Evolutionary conservation across 2,797 vertebrate species (phyloP), one percentile per base, ranked within the genome.

Genomic region (Nannoperca obscura): DNA sequence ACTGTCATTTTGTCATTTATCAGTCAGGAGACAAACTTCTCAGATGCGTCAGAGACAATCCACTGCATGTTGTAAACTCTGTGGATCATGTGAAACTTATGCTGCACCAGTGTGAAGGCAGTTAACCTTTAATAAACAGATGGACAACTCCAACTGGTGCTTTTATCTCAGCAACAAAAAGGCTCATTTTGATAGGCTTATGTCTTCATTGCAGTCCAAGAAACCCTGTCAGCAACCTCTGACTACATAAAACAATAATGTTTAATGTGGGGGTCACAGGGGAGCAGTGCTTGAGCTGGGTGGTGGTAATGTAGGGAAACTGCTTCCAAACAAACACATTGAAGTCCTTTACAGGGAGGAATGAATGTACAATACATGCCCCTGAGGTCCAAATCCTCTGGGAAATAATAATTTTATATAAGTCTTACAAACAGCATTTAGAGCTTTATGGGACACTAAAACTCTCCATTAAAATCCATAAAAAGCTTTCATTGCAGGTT

Each of bases 61-160:
- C 44, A 58, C 62, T 71, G 68, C 72, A 55, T 82, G 82, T 59
- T 80, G 54, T 74, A 76, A 82, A 89, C 72, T 89, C 80, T 32
- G 91, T 93, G 67, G 63, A 85, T 52, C 24, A 91, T 95, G 94
- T 95, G 91, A 94, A 95, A 93, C 91, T 76, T 82, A 94, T 91
- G 93, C 95, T 95, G 94, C 93, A 71, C 91, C 91, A 95, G 94
- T 94, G 93, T 94, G 92, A 94, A 95, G 95, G 95, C 95, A 95
- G 95, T 95, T 96, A 96, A 97, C 96, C 96, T 97, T 96, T 96
- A 96, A 95, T 96, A 96, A 96, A 95, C 96, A 97, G 95, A 96
- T 95, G 96, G 96, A 95, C 94, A 94, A 95, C 93, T 94, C 93
- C 92, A 95, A 96, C 94, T 95, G 96, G 94, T 90, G 91, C 93